Evolutionary conservation across 2,113 vertebrate species (phyloP), one percentile per base, ranked within the genome.

Genomic region (Notothenia rossii): DNA sequence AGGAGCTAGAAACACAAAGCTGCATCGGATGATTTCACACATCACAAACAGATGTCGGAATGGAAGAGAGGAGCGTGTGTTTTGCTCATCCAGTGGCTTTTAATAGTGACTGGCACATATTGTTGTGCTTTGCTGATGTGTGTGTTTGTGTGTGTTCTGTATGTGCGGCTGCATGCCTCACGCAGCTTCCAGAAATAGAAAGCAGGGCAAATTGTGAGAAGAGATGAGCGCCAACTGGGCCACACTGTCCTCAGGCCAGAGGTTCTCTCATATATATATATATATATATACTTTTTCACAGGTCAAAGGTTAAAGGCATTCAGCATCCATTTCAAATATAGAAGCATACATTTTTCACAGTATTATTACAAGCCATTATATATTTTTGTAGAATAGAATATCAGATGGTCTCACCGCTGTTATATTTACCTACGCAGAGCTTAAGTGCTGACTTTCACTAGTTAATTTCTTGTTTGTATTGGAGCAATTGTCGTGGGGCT

Each of bases 141-240:
- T 81, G 36, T 65, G 58, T 75, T 72, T 67, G 53, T 51, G 50
- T 17, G 45, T 72, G 49, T 60, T 18, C 70, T 45, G 51, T 45
- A 40, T 40, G 36, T 40, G 72, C 70, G 40, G 18, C 64, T 79
- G 69, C 48, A 67, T 65, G 85, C 74, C 77, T 89, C 81, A 56
- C 75, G 79, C 63, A 87, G 86, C 60, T 88, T 93, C 91, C 84
- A 94, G 89, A 92, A 92, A 92, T 91, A 93, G 86, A 91, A 88
- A 93, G 64, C 80, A 76, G 86, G 85, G 53, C 83, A 90, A 87
- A 88, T 53, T 90, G 69, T 76, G 59, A 88, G 60, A n/a, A 75
- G 40, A 85, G 63, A 86, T 66, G 65, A 87, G 61, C 3, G 53
- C 81, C 84, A 89, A 88, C 64, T 90, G 77, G 85, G 82, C 73